Evolutionary conservation across 2,113 vertebrate genomes (phyloP).

Genomic region (Scopus umbretta): DNA sequence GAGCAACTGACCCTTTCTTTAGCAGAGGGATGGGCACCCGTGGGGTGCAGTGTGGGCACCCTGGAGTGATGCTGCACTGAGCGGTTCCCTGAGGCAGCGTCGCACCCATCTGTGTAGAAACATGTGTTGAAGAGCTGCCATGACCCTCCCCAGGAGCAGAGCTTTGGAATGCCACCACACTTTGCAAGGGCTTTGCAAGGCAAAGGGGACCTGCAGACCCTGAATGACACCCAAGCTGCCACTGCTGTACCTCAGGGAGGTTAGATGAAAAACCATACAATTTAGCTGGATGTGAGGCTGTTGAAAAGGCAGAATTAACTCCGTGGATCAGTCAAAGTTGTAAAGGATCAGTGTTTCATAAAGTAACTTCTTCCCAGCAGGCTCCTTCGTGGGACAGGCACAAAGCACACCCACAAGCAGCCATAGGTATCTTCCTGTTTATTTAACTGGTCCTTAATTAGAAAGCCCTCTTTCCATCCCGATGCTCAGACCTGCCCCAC

Average conservation of each 20-base stretch:
- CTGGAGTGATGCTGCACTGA: accelerated
- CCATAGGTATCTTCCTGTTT: not conserved
- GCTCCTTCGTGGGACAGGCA: not conserved
- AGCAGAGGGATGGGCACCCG: not conserved
- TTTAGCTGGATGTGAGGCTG: not conserved
- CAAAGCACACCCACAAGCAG: not conserved
- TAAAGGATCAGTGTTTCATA: not conserved
- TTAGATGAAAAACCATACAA: not conserved
- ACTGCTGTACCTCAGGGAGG: not conserved
- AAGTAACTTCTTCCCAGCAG: not conserved
- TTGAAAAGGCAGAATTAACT: not conserved
- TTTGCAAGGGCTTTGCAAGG: not conserved
- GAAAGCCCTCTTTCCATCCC: not conserved
- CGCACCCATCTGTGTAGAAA: not conserved
- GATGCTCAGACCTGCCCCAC: not conserved
- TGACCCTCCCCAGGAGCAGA: not conserved
- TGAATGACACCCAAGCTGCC: not conserved
- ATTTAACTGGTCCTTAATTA: not conserved
- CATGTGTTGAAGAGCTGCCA: not conserved
- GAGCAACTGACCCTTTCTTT: not conserved
- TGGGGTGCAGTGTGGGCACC: not conserved
- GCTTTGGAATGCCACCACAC: not conserved
- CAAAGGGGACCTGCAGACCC: not conserved
- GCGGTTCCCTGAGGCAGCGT: accelerated
- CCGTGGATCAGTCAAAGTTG: not conserved